Percentiles rank a stretch among this genome's conserved stretches.
Conservation (phyloP, 2,888 invertebrate genomes). For the Chironomus tentans region DNA sequence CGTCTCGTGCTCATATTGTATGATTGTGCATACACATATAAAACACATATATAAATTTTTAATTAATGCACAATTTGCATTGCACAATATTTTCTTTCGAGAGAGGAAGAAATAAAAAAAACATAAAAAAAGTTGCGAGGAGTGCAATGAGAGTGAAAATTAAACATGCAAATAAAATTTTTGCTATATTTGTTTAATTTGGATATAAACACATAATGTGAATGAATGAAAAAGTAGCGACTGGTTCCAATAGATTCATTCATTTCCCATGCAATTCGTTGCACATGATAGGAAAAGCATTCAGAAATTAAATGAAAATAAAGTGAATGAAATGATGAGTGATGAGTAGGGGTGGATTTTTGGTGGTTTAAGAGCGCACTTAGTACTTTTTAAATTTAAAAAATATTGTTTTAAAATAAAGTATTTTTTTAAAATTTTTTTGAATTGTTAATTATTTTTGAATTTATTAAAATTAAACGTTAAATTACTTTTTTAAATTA, state of each 20-base stretch:
- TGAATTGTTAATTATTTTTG: too few relatives aligned
- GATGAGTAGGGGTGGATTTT: background rate
- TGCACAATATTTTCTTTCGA: background rate
- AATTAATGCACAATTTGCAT: conserved; percentile 10
- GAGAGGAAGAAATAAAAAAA: too few relatives aligned
- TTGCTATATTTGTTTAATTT: background rate
- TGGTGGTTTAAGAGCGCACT: background rate
- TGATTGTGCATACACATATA: too few relatives aligned
- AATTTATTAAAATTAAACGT: too few relatives aligned
- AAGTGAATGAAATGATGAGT: background rate
- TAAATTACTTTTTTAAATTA: too few relatives aligned
- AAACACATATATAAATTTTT: background rate
- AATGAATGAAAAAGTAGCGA: background rate
- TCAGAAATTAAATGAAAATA: background rate
- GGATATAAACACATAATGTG: background rate
- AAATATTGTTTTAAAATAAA: too few relatives aligned
- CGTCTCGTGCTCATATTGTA: too few relatives aligned
- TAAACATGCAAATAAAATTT: conserved; percentile 2
- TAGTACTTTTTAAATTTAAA: too few relatives aligned
- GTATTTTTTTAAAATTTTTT: too few relatives aligned
- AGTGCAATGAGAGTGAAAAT: background rate
- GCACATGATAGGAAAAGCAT: conserved; percentile 5
- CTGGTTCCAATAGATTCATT: background rate
- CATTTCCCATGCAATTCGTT: conserved; percentile 10
- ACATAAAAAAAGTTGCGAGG: background rate